Base-by-base conservation (phyloP, 2,888 invertebrate genomes). In the Dicranocentrus wangi region DNA sequence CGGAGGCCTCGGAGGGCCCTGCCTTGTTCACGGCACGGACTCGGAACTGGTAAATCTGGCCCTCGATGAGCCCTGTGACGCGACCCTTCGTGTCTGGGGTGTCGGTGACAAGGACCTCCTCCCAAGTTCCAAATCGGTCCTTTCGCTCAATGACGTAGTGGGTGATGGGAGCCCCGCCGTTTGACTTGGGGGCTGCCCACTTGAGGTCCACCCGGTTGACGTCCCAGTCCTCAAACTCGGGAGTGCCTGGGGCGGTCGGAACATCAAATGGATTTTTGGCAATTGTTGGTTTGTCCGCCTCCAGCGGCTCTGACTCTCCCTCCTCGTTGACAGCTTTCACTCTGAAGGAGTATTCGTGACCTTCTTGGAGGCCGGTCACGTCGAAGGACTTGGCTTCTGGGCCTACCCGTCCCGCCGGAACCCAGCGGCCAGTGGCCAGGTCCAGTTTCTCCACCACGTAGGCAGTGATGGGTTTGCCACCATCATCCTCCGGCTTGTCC, bases 381-480 rank as follows among this genome's bases (percentile, higher is more conserved):
- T 96, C 95, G 90, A 95, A 94, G 88, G 95, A 87, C 87, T 88
- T 92, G 92, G 83, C 93, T 92, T 58, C 94, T 95, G 2, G 95
- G 94, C 73, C 95, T 0, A 10, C 92, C 87, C 93, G 92, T 87
- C 96, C 97, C 87, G 95, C 95, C 75, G 95, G 92, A 81, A 95
- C 93, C 96, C 96, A 96, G 88, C 95, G 94, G 83, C 96, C 96
- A 61, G 95, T 95, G 32, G 93, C 93, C 23, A 93, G 90, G 87
- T 96, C 96, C 93, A 95, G 93, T 89, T 95, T 96, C 90, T 98
- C 97, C 71, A 98, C 93, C 89, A 97, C 94, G 89, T 98, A 98
- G 89, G 96, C 95, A 87, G 94, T 95, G 88, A 98, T 94, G 0
- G 97, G 97, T 47, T 93, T 91, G 43, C 98, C 98, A 39, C 98